Evolutionary conservation across 2,113 vertebrate species (phyloP).

Genomic region (Eulacestoma nigropectus): DNA sequence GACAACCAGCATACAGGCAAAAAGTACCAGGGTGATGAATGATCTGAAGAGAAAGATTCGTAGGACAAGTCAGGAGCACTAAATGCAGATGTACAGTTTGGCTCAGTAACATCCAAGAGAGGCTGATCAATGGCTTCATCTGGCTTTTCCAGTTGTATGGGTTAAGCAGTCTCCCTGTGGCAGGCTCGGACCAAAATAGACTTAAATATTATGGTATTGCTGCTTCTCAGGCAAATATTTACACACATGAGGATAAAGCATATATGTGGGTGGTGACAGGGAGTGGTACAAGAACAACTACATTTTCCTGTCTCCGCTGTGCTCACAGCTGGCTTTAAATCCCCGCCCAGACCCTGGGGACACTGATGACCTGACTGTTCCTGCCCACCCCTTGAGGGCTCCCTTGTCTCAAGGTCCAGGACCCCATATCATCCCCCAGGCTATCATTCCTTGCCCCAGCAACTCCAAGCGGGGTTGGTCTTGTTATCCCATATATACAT

Average conservation of each 20-base stretch:
- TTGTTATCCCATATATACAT: neutral
- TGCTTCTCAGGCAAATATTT: neutral
- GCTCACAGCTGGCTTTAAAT: neutral
- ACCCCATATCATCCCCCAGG: neutral
- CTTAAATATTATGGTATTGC: neutral
- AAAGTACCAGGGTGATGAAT: neutral
- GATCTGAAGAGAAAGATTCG: neutral
- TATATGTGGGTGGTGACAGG: neutral
- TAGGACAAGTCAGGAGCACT: neutral
- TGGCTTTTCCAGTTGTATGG: neutral
- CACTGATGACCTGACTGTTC: neutral
- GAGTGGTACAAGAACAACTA: neutral
- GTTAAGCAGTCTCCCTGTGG: neutral
- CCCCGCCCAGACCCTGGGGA: neutral
- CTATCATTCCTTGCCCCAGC: rapidly evolving
- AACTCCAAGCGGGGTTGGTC: neutral
- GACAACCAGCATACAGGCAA: neutral
- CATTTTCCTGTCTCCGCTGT: neutral
- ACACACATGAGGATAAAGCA: neutral
- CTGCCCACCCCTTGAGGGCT: rapidly evolving
- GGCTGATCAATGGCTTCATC: neutral
- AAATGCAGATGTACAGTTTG: neutral
- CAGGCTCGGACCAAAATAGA: neutral
- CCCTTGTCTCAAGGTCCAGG: neutral
- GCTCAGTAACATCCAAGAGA: neutral